Evolutionary conservation across 1,140 invertebrate genomes (phyloP).

Genomic region (Macrobrachium nipponense): DNA sequence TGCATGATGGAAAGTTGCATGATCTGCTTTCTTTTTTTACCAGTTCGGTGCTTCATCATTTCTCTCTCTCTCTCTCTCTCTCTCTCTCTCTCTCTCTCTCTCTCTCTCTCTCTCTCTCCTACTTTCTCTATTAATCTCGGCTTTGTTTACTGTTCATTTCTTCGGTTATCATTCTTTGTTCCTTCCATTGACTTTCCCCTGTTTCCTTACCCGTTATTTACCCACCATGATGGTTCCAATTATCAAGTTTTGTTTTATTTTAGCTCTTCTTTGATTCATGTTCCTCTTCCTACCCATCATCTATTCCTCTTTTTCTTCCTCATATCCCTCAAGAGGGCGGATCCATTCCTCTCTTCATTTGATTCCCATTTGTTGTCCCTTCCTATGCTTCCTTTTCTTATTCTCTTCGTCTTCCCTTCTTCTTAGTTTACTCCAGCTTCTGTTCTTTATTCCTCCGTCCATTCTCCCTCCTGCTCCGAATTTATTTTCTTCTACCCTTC

Average conservation of each 20-base stretch:
- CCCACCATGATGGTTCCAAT: too few species aligned
- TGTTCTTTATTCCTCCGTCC: background rate
- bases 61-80: too few species aligned
- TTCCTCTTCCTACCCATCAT: background rate
- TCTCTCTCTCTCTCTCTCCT: conserved; percentile 19
- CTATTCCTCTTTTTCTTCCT: background rate
- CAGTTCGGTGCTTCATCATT: background rate
- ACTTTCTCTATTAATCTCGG: background rate
- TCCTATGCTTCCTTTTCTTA: background rate
- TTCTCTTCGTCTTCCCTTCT: background rate
- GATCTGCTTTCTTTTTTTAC: background rate
- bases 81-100: conserved; percentile 12
- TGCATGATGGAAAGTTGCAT: background rate
- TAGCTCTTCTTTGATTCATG: background rate
- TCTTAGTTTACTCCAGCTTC: background rate
- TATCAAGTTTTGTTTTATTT: too few species aligned
- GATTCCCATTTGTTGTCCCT: background rate
- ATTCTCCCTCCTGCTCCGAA: background rate
- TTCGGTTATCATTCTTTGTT: background rate
- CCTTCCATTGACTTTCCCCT: background rate
- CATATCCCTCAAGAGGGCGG: too few species aligned
- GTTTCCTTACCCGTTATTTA: background rate
- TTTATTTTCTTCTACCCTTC: too few species aligned
- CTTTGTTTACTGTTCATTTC: background rate
- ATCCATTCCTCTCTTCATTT: background rate